Evolutionary conservation across 1,140 invertebrate genomes (phyloP).

Genomic region (Cyclargus thomasi): DNA sequence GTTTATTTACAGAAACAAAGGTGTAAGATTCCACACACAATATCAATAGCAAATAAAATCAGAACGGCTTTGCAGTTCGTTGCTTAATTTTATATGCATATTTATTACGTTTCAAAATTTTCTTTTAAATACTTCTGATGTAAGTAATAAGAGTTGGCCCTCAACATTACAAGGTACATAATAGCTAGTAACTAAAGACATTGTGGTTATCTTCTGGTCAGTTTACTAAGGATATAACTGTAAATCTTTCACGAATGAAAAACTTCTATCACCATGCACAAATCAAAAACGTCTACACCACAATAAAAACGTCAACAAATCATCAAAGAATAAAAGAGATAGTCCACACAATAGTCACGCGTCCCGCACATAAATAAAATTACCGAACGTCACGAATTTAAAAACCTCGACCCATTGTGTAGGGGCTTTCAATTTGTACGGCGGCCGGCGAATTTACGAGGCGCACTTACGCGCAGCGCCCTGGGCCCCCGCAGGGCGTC

Average conservation of each 20-base stretch:
- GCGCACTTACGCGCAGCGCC: conserved; percentile 26
- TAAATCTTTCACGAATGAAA: not conserved
- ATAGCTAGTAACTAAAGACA: no score
- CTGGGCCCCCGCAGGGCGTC: conserved; percentile 17
- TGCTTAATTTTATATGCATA: no score
- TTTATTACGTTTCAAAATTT: no score
- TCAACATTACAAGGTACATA: no score
- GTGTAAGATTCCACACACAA: no score
- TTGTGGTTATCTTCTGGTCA: not conserved
- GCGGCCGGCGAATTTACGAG: conserved; percentile 41
- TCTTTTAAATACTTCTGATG: no score
- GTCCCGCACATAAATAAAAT: conserved; percentile 59
- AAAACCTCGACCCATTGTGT: conserved; percentile 40
- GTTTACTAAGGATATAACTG: not conserved
- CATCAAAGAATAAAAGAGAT: conserved; percentile 3
- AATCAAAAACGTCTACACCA: not conserved
- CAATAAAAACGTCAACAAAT: conserved; percentile 1
- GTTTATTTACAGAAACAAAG: no score
- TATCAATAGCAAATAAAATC: no score
- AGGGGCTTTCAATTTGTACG: conserved; percentile 59
- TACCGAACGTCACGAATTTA: conserved; percentile 40
- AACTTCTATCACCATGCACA: not conserved
- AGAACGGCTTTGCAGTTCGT: no score
- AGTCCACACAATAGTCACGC: conserved; percentile 41
- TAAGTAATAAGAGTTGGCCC: no score